Conservation (phyloP, 1,140 invertebrate genomes). For the Leptinotarsa defecta region DNA sequence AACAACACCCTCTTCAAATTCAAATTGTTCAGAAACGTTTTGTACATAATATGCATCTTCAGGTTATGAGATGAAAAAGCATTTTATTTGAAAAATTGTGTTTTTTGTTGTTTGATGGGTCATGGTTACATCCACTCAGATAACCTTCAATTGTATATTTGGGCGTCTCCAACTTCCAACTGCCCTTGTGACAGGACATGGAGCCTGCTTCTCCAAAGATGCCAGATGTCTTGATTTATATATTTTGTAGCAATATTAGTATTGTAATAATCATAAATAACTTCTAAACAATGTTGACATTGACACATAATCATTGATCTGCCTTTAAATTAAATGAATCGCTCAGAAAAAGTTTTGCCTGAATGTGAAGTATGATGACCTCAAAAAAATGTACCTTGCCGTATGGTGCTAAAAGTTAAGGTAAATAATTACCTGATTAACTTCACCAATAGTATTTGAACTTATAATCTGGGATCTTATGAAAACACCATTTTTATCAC, state of each 20-base stretch:
- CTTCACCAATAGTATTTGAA: background rate
- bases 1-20: no score
- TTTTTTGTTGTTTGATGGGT: background rate
- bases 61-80: no score
- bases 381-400: conserved; percentile 18
- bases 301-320: background rate
- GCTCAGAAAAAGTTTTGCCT: background rate
- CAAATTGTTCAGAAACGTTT: no score
- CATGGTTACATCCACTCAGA: background rate
- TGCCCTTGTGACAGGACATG: background rate
- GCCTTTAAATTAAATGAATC: background rate
- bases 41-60: no score
- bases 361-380: conserved; percentile 16
- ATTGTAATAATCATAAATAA: background rate
- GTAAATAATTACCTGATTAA: conserved; percentile 3
- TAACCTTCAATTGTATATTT: conserved; percentile 1
- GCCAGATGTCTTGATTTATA: background rate
- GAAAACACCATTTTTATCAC: conserved; percentile 25
- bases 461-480: conserved; percentile 10
- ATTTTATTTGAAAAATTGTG: no score
- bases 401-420: background rate
- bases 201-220: background rate
- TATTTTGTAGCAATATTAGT: background rate
- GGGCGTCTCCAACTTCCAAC: conserved; percentile 1
- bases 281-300: background rate